Evolutionary conservation across 35 echinoderm and acorn worm species (phyloP), one percentile per base, ranked within the genome.

Genomic region (Heliocidaris erythrogramma): DNA sequence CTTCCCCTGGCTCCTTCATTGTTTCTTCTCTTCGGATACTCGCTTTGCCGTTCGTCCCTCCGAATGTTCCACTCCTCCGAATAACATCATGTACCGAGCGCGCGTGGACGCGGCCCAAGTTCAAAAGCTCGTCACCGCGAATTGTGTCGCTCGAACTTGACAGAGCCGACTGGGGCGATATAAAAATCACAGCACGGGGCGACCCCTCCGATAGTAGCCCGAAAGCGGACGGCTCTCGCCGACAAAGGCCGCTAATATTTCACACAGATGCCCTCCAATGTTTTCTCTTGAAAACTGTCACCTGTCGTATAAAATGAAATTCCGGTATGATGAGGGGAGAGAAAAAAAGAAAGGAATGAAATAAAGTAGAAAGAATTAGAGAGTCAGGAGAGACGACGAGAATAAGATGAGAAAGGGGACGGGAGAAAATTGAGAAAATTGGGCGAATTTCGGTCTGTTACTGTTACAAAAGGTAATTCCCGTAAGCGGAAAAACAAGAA

Each of bases 401-500:
- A 78, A 12, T 89, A 47, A 47, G 87, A 47, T 42, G 87, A 48
- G 87, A 89, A 32, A 89, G 17, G 18, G 32, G 87, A 89, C 31
- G 87, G 32, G 31, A 89, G 87, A 89, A 89, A 89, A 89, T 78
- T 89, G 87, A 89, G 87, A 89, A 89, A 89, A 89, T 89, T 89
- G 87, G 87, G 87, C 91, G 91, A 92, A 92, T 92, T 92, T 92
- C 50, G 50, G 91, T 92, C 91, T 89, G 91, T 92, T 50, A 92
- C 91, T 92, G 91, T 92, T 31, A 92, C 91, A 92, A 92, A 92
- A 92, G 91, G 91, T 48, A 92, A 92, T 92, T 92, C 91, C 91
- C 91, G 48, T 92, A 92, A 92, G 91, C 91, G 48, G 49, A 53
- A 92, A 52, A 92, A 92, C 91, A 92, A 92, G 91, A 92, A 92